Conservation (phyloP, 2,113 vertebrate genomes). For the Mormyrus lacerda region DNA sequence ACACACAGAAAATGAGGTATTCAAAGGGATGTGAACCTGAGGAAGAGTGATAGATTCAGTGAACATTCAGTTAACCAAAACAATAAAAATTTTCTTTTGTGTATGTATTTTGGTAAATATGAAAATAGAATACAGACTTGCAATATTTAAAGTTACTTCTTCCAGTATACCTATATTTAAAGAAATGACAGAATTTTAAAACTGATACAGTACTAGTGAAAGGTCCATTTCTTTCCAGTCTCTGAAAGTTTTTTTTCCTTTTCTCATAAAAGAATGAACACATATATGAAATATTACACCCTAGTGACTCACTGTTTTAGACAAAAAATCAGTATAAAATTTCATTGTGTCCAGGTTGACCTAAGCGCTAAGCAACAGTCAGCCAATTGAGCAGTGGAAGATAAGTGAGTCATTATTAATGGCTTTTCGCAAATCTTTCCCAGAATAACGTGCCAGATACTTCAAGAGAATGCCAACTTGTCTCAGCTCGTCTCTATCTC, state of each 20-base stretch:
- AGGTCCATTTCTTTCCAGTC: not conserved
- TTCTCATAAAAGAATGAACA: not conserved
- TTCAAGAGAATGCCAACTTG: slow-evolving; percentile 12
- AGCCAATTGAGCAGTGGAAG: not conserved
- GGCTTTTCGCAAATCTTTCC: not conserved
- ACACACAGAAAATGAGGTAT: slow-evolving; percentile 51
- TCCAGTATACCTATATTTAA: not conserved
- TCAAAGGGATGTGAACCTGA: not conserved
- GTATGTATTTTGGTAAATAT: not conserved
- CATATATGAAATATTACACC: not conserved
- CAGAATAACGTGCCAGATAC: slow-evolving; percentile 72
- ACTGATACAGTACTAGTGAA: not conserved
- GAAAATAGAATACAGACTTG: not conserved
- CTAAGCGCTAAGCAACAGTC: not conserved
- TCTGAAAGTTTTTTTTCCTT: not conserved
- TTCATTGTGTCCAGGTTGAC: not conserved
- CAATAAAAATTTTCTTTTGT: not conserved
- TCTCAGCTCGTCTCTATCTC: slow-evolving; percentile 53
- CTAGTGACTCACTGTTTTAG: not conserved
- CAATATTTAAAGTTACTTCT: not conserved
- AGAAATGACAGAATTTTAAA: not conserved
- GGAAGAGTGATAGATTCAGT: not conserved
- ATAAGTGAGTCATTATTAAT: not conserved
- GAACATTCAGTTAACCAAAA: not conserved
- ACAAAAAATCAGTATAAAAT: not conserved